phyloP scores from a whole-genome alignment of 1,140 invertebrate species.

The Brachionus rubens region DNA sequence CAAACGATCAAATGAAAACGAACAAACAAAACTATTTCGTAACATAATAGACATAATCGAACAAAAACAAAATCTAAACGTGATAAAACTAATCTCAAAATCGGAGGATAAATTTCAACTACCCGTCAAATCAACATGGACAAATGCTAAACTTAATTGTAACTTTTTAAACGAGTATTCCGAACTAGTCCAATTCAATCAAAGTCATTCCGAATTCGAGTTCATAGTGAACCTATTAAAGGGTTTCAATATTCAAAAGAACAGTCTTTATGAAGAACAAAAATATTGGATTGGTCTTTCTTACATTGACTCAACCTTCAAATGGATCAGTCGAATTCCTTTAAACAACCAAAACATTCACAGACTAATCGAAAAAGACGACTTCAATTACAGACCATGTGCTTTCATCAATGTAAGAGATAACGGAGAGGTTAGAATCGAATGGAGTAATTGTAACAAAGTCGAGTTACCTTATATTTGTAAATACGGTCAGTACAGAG shows the following conservation, averaged over 20 bases:
- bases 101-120: neutral
- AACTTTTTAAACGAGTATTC: too few relatives aligned
- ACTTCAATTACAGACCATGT: slow-evolving; percentile 30
- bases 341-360: neutral
- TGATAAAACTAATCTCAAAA: neutral
- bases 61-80: neutral
- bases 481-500: slow-evolving; percentile 25
- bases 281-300: slow-evolving; percentile 25
- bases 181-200: too few relatives aligned
- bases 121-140: too few relatives aligned
- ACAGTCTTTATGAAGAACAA: slow-evolving; percentile 12
- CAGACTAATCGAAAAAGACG: too few relatives aligned
- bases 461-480: slow-evolving; percentile 17
- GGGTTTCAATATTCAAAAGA: neutral
- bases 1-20: neutral
- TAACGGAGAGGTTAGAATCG: slow-evolving; percentile 19
- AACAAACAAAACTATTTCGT: neutral
- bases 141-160: too few relatives aligned
- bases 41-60: neutral
- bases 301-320: neutral
- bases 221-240: slow-evolving; percentile 5
- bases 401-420: slow-evolving; percentile 32
- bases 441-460: slow-evolving; percentile 14
- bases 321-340: slow-evolving; percentile 1
- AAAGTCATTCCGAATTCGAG: slow-evolving; percentile 12